phyloP scores from a whole-genome alignment of 1,140 invertebrate genomes.

The Pogonus chalceus region DNA sequence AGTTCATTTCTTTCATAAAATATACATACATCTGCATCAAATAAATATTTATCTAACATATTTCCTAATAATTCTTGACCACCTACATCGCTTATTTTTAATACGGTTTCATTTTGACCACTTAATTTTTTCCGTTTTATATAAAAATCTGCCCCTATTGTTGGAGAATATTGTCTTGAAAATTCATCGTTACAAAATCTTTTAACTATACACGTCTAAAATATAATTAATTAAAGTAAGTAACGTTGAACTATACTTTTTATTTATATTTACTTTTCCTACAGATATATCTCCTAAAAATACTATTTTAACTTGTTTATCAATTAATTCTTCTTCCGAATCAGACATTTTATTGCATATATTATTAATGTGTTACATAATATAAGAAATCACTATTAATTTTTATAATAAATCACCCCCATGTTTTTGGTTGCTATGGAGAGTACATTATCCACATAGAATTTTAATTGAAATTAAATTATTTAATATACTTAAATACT shows the following conservation, averaged over 20 bases:
- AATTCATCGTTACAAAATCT: slow-evolving; percentile 66
- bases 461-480: too few relatives aligned
- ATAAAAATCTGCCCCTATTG: slow-evolving; percentile 74
- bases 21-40: slow-evolving; percentile 59
- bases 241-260: slow-evolving; percentile 4
- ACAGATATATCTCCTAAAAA: slow-evolving; percentile 67
- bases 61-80: slow-evolving; percentile 60
- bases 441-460: too few relatives aligned
- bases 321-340: slow-evolving; percentile 50
- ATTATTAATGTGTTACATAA: slow-evolving; percentile 4
- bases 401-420: too few relatives aligned
- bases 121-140: slow-evolving; percentile 59
- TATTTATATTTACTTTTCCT: slow-evolving; percentile 62
- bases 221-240: slow-evolving; percentile 2
- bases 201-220: slow-evolving; percentile 56
- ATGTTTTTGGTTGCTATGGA: neutral
- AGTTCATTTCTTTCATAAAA: neutral
- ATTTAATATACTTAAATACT: too few relatives aligned
- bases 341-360: slow-evolving; percentile 42
- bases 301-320: slow-evolving; percentile 68
- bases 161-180: slow-evolving; percentile 61
- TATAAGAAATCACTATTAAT: neutral
- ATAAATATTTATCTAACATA: slow-evolving; percentile 80
- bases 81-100: slow-evolving; percentile 78
- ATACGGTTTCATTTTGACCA: slow-evolving; percentile 52